These are phyloP conservation scores for Chlorops oryzae DNA, from an alignment of 1,140 invertebrate species.

Conservation along the genomic window DNA sequence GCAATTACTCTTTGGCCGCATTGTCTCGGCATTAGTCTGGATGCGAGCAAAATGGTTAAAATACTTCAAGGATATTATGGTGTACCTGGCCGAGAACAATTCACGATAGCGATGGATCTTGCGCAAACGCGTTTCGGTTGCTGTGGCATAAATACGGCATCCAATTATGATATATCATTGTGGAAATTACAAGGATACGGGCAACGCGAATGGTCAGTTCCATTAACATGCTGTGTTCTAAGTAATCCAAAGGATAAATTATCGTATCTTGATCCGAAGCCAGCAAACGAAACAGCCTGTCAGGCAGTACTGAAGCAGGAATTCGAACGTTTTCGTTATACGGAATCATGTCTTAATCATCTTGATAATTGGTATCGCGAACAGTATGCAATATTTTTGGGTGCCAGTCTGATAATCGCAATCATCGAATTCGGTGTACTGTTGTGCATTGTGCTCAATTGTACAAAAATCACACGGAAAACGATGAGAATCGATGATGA, in stretches of 20 bases:
- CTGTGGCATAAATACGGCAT: constrained; percentile 71
- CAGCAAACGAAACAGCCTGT: constrained; percentile 63
- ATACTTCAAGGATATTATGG: constrained; percentile 70
- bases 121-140: constrained; percentile 73
- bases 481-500: constrained; percentile 14
- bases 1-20: constrained; percentile 73
- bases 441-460: constrained; percentile 62
- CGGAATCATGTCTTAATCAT: constrained; percentile 61
- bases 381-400: constrained; percentile 66
- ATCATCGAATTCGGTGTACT: constrained; percentile 64
- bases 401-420: constrained; percentile 58
- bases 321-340: constrained; percentile 58
- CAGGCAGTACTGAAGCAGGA: constrained; percentile 59
- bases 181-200: constrained; percentile 72
- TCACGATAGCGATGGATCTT: constrained; percentile 74
- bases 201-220: constrained; percentile 63
- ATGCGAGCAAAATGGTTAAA: constrained; percentile 60
- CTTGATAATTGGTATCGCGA: constrained; percentile 72
- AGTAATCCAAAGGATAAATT: constrained; percentile 55
- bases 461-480: constrained; percentile 52
- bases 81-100: constrained; percentile 59
- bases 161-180: constrained; percentile 74
- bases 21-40: constrained; percentile 64
- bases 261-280: constrained; percentile 70
- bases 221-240: constrained; percentile 70